phyloP scores from a whole-genome alignment of 2,888 invertebrate species.

The Onchidella celtica region DNA sequence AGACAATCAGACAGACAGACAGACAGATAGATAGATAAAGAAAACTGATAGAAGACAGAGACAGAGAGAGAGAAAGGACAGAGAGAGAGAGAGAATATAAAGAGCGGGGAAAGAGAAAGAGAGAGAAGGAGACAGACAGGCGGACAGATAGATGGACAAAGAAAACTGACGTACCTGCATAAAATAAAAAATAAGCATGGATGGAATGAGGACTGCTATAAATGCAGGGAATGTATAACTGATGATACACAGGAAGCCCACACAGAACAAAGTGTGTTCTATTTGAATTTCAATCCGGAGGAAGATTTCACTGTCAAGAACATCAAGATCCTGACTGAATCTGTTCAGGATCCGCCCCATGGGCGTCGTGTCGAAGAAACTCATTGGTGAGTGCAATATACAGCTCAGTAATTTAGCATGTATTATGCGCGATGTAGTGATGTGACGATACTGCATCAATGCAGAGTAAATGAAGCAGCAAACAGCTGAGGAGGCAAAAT shows the following conservation, averaged over 20 bases:
- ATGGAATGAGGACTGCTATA: slow-evolving; percentile 61
- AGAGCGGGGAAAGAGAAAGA: too few relatives aligned
- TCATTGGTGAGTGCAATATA: slow-evolving; percentile 26
- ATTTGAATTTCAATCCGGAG: slow-evolving; percentile 11
- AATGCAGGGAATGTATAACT: slow-evolving; percentile 70
- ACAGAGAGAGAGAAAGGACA: too few relatives aligned
- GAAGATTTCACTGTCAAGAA: slow-evolving; percentile 38
- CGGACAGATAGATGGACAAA: too few relatives aligned
- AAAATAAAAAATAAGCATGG: slow-evolving; percentile 63
- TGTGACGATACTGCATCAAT: slow-evolving; percentile 2
- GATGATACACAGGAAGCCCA: slow-evolving; percentile 65
- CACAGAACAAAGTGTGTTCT: slow-evolving; percentile 56
- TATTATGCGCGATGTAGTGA: background rate
- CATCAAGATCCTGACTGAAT: slow-evolving; percentile 39
- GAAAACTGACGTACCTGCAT: slow-evolving; percentile 64
- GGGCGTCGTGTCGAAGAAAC: slow-evolving; percentile 29
- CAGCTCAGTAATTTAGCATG: slow-evolving; percentile 8
- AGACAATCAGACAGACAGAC: too few relatives aligned
- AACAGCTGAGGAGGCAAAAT: background rate
- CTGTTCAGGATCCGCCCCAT: slow-evolving; percentile 28
- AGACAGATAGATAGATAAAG: too few relatives aligned
- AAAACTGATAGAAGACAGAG: too few relatives aligned
- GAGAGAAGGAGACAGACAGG: too few relatives aligned
- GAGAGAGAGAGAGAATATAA: too few relatives aligned
- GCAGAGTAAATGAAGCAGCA: background rate